These are phyloP conservation scores for Agonopterix alstromeriana DNA, from an alignment of 2,888 invertebrate species.

Conservation along the genomic window DNA sequence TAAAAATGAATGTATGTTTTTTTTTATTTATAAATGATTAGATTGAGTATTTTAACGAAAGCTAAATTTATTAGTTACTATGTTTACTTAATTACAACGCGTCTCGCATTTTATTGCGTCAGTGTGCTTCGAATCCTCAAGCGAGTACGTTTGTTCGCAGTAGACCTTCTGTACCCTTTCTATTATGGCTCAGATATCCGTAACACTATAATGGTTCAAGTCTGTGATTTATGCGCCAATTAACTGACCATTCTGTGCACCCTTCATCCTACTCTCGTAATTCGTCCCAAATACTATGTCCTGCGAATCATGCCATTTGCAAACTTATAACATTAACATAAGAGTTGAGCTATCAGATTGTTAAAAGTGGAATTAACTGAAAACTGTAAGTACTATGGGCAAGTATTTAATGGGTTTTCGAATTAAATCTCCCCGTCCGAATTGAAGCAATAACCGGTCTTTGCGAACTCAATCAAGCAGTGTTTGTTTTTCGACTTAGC, in stretches of 20 bases:
- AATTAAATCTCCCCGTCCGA: conserved; percentile 50
- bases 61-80: too few relatives aligned
- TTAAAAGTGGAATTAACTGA: too few relatives aligned
- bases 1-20: too few relatives aligned
- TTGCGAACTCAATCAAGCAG: conserved; percentile 52
- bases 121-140: too few relatives aligned
- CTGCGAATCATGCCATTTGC: background rate
- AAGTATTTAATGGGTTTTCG: conserved; percentile 43
- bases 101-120: too few relatives aligned
- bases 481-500: conserved; percentile 66
- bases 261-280: background rate
- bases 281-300: background rate
- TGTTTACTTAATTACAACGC: too few relatives aligned
- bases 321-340: background rate
- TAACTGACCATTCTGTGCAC: conserved; percentile 61
- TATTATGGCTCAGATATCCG: conserved; percentile 25
- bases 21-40: too few relatives aligned
- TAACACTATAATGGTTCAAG: conserved; percentile 37
- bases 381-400: too few relatives aligned
- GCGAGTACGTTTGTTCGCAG: too few relatives aligned
- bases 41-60: too few relatives aligned
- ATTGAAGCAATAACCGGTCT: conserved; percentile 41
- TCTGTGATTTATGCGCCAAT: conserved; percentile 66
- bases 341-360: too few relatives aligned
- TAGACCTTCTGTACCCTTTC: conserved; percentile 15